These are phyloP conservation scores for Mycteria americana DNA, from an alignment of 2,797 vertebrate species.

Conservation along the genomic window DNA sequence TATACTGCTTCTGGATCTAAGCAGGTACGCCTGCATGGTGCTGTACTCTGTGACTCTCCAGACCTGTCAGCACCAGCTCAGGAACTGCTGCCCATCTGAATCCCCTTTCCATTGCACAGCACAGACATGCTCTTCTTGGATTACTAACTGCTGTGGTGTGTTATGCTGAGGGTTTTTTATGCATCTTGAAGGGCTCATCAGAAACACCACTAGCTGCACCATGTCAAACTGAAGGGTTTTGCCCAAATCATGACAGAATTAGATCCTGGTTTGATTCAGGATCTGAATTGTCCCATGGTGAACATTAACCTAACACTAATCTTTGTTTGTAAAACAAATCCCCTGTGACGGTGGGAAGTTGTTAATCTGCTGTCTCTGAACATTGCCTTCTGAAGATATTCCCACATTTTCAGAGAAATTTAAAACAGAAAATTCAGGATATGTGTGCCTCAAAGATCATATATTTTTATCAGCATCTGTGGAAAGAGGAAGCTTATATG, in stretches of 20 bases:
- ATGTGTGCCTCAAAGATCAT: not conserved
- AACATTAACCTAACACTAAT: not conserved
- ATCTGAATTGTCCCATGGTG: not conserved
- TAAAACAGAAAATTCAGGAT: not conserved
- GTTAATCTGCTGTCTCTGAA: not conserved
- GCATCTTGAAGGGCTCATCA: not conserved
- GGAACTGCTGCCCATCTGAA: not conserved
- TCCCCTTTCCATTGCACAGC: not conserved
- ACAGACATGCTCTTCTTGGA: not conserved
- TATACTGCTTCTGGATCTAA: not conserved
- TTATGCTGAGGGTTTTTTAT: not conserved
- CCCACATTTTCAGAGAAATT: not conserved
- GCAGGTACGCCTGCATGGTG: not conserved
- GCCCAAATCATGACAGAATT: not conserved
- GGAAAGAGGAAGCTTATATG: not conserved
- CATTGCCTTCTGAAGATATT: not conserved
- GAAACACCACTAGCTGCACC: not conserved
- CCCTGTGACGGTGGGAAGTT: not conserved
- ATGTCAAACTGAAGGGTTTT: not conserved
- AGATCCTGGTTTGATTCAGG: not conserved
- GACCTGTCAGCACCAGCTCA: not conserved
- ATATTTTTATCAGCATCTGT: not conserved
- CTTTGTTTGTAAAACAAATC: not conserved
- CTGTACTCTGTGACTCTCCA: not conserved
- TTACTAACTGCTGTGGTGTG: not conserved